A percentile compares a stretch with the other conserved stretches of the same genome.
Evolutionary conservation across 2,797 vertebrate genomes (phyloP).

Genomic region (Champsocephalus gunnari): DNA sequence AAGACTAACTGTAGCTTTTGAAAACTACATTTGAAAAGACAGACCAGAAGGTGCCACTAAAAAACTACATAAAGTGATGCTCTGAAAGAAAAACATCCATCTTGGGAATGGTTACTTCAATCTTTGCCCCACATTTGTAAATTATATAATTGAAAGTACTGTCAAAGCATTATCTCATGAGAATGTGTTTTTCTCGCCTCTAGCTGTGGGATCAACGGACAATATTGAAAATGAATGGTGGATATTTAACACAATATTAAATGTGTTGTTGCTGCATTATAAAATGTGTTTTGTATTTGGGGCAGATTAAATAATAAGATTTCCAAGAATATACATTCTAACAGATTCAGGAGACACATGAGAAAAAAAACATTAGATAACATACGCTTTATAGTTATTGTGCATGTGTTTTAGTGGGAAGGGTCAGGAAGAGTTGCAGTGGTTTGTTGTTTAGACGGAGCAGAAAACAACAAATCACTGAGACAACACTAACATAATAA

Average conservation of each 20-base stretch:
- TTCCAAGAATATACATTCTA: neutral
- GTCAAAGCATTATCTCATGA: neutral
- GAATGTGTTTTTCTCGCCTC: neutral
- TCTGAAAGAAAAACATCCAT: slow-evolving; percentile 20
- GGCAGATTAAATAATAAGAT: neutral
- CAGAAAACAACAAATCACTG: too few species aligned
- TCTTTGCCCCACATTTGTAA: neutral
- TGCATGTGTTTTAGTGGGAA: neutral
- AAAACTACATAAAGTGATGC: slow-evolving; percentile 9
- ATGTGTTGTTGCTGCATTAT: neutral
- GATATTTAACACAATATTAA: neutral
- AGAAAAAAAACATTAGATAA: neutral
- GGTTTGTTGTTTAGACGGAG: neutral
- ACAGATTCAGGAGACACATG: neutral
- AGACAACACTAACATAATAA: neutral
- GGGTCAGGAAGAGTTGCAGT: neutral
- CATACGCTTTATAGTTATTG: neutral
- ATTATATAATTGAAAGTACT: neutral
- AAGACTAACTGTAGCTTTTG: slow-evolving; percentile 21
- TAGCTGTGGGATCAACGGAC: neutral
- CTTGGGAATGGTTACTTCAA: neutral
- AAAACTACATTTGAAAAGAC: slow-evolving; percentile 57
- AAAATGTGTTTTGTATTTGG: neutral
- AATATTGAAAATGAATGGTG: neutral
- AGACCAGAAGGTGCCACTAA: slow-evolving; percentile 21